phyloP scores from a whole-genome alignment of 2,113 vertebrate genomes.

The Anolis sagrei region DNA sequence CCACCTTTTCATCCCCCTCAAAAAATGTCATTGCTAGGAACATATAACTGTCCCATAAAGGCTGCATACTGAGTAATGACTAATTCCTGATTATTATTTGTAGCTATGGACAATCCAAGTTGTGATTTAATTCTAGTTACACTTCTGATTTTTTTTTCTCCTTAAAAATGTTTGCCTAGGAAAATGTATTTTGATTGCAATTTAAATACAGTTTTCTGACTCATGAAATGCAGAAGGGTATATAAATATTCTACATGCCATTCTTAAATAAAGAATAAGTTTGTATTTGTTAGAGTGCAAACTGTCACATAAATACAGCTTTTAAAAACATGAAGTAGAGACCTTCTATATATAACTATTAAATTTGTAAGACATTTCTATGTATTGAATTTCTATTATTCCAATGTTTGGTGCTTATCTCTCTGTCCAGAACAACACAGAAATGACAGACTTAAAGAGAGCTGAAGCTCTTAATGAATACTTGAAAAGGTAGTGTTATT shows the following conservation, averaged over 20 bases:
- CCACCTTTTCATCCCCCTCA: too few relatives aligned
- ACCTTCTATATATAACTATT: rapidly evolving
- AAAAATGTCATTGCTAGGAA: too few relatives aligned
- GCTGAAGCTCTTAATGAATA: not conserved
- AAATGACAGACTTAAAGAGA: not conserved
- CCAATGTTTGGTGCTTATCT: not conserved
- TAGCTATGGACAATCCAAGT: not conserved
- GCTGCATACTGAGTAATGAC: not conserved
- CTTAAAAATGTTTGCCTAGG: not conserved
- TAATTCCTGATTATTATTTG: not conserved
- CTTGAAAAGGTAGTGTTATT: conserved; percentile 10
- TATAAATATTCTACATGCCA: rapidly evolving
- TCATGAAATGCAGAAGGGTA: conserved; percentile 8
- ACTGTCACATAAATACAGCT: not conserved
- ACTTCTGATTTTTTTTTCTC: not conserved
- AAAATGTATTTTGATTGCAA: not conserved
- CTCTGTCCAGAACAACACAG: not conserved
- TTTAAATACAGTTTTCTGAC: not conserved
- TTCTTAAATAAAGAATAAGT: not conserved
- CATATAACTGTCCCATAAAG: not conserved
- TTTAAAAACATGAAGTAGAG: not conserved
- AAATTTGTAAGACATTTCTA: not conserved
- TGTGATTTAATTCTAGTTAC: not conserved
- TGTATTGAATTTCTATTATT: not conserved
- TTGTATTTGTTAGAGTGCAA: not conserved